A percentile compares a stretch with the other conserved stretches of the same genome.
Conservation (phyloP, 2,113 vertebrate species). For the Dasyornis broadbenti region DNA sequence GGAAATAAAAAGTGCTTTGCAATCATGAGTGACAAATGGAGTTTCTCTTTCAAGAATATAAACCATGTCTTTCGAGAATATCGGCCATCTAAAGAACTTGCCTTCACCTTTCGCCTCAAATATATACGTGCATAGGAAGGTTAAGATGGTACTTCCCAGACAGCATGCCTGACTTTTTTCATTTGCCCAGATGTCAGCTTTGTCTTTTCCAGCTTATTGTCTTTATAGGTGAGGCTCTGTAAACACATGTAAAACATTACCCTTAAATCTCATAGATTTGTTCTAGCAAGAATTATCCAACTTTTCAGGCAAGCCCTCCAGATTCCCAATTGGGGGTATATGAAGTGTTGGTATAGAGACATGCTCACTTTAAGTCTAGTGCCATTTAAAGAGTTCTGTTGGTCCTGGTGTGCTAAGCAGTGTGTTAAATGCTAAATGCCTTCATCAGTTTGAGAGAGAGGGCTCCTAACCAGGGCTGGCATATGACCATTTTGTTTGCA, state of each 20-base stretch:
- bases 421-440: background rate
- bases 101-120: background rate
- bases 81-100: background rate
- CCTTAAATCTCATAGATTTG: background rate
- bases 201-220: background rate
- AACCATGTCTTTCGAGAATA: background rate
- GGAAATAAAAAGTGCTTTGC: background rate
- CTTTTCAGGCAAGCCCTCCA: background rate
- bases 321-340: accelerated
- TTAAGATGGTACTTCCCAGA: background rate
- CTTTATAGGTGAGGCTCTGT: background rate
- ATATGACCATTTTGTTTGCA: background rate
- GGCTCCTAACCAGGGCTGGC: background rate
- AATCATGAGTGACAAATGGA: background rate
- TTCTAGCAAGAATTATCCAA: background rate
- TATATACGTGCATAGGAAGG: background rate
- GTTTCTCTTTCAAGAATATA: background rate
- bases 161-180: background rate
- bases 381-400: background rate
- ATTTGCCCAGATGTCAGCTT: background rate
- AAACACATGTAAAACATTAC: background rate
- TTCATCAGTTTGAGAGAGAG: background rate
- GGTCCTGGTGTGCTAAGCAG: background rate
- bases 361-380: background rate
- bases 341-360: background rate